Percentiles rank a stretch among this genome's conserved stretches.
phyloP scores from a whole-genome alignment of 2,113 vertebrate species.

The Cryptotis parvus region DNA sequence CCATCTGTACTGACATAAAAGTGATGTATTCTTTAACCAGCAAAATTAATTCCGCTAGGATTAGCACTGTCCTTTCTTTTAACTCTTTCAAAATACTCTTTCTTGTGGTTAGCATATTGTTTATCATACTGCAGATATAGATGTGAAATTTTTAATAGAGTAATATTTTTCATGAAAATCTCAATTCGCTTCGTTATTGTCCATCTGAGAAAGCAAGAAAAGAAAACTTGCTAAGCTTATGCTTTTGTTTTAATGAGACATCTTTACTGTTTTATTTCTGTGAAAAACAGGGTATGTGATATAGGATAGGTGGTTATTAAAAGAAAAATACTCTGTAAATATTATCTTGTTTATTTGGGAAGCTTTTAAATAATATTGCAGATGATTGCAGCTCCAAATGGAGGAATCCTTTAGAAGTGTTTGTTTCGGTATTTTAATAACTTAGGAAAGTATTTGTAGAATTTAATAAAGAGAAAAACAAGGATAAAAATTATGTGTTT shows the following conservation, averaged over 20 bases:
- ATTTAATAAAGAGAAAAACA: neutral
- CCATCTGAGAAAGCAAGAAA: neutral
- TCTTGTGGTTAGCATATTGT: neutral
- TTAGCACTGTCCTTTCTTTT: conserved; percentile 23
- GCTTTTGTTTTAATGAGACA: neutral
- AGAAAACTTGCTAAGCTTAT: conserved; percentile 21
- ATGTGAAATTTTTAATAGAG: conserved; percentile 34
- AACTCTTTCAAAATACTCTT: conserved; percentile 40
- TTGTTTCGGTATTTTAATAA: conserved; percentile 42
- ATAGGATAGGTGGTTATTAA: neutral
- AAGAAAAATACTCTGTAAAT: neutral
- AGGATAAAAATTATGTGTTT: neutral
- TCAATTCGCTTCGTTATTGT: conserved; percentile 21
- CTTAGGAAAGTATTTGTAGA: neutral
- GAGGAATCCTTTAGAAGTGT: neutral
- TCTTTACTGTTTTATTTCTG: neutral
- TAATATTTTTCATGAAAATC: conserved; percentile 51
- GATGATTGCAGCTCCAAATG: conserved; percentile 2
- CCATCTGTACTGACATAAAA: conserved; percentile 12
- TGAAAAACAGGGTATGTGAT: conserved; percentile 7
- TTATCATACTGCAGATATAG: neutral
- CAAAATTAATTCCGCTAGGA: conserved; percentile 42
- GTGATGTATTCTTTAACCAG: conserved; percentile 37
- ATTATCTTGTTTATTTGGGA: neutral
- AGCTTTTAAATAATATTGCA: conserved; percentile 37